A percentile compares a stretch with the other conserved stretches of the same genome.
phyloP scores from a whole-genome alignment of 2,888 invertebrate genomes.

The Acleris literana region DNA sequence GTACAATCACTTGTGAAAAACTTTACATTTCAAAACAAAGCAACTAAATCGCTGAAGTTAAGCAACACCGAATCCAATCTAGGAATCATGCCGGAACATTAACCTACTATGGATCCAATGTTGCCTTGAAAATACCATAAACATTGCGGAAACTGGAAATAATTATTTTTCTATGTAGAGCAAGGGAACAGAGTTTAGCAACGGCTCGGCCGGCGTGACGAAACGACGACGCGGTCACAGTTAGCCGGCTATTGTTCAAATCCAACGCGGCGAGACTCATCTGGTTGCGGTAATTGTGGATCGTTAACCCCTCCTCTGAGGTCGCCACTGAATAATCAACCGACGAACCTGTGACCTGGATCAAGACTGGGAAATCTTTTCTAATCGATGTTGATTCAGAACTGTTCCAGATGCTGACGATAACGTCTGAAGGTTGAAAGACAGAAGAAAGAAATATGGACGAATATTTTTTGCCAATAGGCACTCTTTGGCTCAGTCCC shows the following conservation, averaged over 20 bases:
- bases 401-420: neutral
- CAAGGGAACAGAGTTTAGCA: slow-evolving; percentile 35
- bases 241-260: slow-evolving; percentile 61
- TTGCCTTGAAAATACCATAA: slow-evolving; percentile 43
- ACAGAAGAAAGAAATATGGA: too few species aligned
- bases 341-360: slow-evolving; percentile 53
- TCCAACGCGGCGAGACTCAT: slow-evolving; percentile 51
- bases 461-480: too few species aligned
- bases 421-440: neutral
- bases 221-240: slow-evolving; percentile 50
- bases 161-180: slow-evolving; percentile 37
- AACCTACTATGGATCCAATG: slow-evolving; percentile 46
- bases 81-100: slow-evolving; percentile 52
- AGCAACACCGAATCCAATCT: slow-evolving; percentile 53
- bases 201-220: slow-evolving; percentile 33
- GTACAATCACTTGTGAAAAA: neutral
- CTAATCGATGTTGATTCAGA: slow-evolving; percentile 11
- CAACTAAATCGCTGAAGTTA: slow-evolving; percentile 43
- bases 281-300: slow-evolving; percentile 57
- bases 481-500: too few species aligned
- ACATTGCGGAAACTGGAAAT: slow-evolving; percentile 43
- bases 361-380: slow-evolving; percentile 34
- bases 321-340: slow-evolving; percentile 46
- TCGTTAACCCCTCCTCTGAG: slow-evolving; percentile 57
- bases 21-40: slow-evolving; percentile 12